Base-by-base conservation (phyloP, 2,113 vertebrate species). In the Myrmophylax atrothorax region DNA sequence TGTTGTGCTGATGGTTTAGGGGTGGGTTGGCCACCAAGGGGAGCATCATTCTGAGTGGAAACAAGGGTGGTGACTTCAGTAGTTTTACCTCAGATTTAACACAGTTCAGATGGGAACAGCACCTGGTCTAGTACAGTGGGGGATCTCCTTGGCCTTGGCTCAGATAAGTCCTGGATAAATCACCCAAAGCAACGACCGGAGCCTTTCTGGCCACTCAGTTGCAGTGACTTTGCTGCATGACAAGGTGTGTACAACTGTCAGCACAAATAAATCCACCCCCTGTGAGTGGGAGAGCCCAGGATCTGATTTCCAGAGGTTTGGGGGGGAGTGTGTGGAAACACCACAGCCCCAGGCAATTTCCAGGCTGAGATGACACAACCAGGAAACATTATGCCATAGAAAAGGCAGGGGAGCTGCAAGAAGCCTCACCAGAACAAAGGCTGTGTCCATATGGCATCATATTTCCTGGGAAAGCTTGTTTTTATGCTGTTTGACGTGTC, bases 91-190 rank as follows among this genome's bases (percentile, higher is more conserved):
- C 79, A 33, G 46, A 29, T 73, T 80, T 76, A 75, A 76, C 35
- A 25, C 24, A 40, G 84, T 58, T 77, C 58, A 84, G 84, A 78
- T 19, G 44, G 92, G 66, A 92, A 69, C 28, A 85, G 66, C 94
- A 91, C 82, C 89, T 95, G 94, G 38, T 81, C 44, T 31, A 60
- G 69, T 44, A 31, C 84, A 26, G 7, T 64, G 24, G 89, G 84
- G 86, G 84, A 52, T 94, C 92, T 50, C 74, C 91, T 89, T 94
- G 49, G 59, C 90, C 93, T 84, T 89, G 46, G 55, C 88, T 94
- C 79, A 25, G 49, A 72, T 28, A 35, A 88, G 24, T 20, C 76
- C 63, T 4, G 47, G 75, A 88, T 92, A 92, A 93, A 96, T 87
- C 86, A 63, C 47, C 74, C 92, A 33, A 56, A 94, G 78, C 52